Evolutionary conservation across 2,113 vertebrate species (phyloP).

Genomic region (Ariopsis seemanni): DNA sequence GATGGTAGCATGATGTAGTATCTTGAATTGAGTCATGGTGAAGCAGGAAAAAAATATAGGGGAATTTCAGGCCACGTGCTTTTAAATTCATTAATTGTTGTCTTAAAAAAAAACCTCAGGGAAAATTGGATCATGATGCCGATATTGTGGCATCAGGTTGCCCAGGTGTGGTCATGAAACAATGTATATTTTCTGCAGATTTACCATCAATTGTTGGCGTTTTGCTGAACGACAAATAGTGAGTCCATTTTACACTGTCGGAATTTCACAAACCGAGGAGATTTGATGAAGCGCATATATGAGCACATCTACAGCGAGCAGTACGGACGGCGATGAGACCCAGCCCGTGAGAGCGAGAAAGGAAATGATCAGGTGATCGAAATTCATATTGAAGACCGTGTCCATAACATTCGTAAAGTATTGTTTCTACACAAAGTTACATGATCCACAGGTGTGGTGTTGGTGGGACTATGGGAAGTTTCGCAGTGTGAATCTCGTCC

Average conservation of each 20-base stretch:
- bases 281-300: not conserved
- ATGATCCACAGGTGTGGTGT: not conserved
- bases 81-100: not conserved
- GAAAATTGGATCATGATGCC: not conserved
- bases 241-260: not conserved
- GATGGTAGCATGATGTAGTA: too few species aligned
- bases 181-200: not conserved
- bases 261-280: too few species aligned
- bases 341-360: not conserved
- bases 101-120: too few species aligned
- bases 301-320: not conserved
- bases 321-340: not conserved
- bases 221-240: not conserved
- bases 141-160: too few species aligned
- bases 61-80: too few species aligned
- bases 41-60: too few species aligned
- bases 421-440: not conserved
- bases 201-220: not conserved
- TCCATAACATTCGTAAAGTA: not conserved
- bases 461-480: not conserved
- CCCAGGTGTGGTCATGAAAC: not conserved
- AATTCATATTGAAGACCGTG: not conserved
- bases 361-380: not conserved
- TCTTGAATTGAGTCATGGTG: too few species aligned
- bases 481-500: not conserved